A percentile compares a stretch with the other conserved stretches of the same genome.
Evolutionary conservation across 2,888 invertebrate genomes (phyloP).

Genomic region (Phrixothrix hirtus): DNA sequence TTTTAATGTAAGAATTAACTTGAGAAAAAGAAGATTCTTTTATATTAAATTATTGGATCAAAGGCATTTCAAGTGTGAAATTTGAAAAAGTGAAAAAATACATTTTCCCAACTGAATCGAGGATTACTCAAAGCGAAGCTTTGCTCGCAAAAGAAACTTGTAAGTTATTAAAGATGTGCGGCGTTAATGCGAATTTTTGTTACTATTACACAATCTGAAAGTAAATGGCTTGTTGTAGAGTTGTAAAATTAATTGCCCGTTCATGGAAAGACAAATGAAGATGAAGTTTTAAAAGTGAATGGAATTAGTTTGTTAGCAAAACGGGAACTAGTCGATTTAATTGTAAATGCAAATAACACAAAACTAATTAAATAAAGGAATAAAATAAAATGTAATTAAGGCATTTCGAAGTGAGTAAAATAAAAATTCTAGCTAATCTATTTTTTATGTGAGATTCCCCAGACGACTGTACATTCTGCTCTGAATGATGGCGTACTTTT

Average conservation of each 20-base stretch:
- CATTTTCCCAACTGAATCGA: no score
- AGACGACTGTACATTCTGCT: slow-evolving; percentile 43
- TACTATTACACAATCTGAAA: neutral
- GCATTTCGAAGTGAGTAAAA: slow-evolving; percentile 35
- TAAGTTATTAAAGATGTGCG: no score
- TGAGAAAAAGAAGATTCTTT: no score
- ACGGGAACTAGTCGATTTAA: slow-evolving; percentile 4
- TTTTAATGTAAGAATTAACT: no score
- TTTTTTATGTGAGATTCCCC: slow-evolving; percentile 45
- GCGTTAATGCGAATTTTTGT: neutral
- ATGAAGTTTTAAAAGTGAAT: slow-evolving; percentile 1
- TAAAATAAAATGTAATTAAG: slow-evolving; percentile 39
- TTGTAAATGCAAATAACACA: slow-evolving; percentile 24
- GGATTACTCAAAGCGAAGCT: no score
- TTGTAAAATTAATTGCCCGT: neutral
- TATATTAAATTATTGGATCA: no score
- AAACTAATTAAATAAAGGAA: slow-evolving; percentile 30
- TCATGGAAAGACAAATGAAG: slow-evolving; percentile 4
- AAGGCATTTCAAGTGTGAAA: no score
- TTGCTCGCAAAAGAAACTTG: no score
- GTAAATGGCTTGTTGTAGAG: neutral
- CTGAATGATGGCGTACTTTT: slow-evolving; percentile 46
- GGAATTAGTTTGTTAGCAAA: neutral
- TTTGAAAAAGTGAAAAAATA: no score
- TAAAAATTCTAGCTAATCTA: slow-evolving; percentile 44